Percentiles rank a stretch among this genome's conserved stretches.
These are phyloP conservation scores for Dryoscopus gambensis DNA, from an alignment of 2,113 vertebrate species.

Conservation along the genomic window DNA sequence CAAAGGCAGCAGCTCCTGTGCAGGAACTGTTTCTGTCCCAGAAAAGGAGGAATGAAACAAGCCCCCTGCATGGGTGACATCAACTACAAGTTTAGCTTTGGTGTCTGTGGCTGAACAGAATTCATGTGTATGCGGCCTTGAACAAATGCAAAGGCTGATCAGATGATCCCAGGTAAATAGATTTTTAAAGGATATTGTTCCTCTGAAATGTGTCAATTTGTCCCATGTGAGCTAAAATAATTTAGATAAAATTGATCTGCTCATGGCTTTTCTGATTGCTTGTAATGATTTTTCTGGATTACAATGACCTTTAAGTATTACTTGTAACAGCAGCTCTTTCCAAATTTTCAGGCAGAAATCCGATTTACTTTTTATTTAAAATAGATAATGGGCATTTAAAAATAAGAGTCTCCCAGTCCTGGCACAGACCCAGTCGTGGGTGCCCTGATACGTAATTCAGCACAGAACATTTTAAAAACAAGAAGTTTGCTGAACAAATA, in stretches of 20 bases:
- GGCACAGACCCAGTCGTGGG: neutral
- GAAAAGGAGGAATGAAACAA: neutral
- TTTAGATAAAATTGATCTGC: neutral
- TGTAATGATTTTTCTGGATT: neutral
- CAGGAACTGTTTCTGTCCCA: neutral
- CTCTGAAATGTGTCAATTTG: neutral
- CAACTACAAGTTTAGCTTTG: neutral
- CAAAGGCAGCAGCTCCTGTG: neutral
- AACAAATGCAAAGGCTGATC: neutral
- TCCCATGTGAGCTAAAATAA: neutral
- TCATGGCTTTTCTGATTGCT: neutral
- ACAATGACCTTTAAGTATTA: neutral
- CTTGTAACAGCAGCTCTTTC: neutral
- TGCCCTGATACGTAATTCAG: neutral
- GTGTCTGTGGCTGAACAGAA: neutral
- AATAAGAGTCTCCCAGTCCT: neutral
- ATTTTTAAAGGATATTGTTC: neutral
- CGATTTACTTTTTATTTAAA: neutral
- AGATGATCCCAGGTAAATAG: neutral
- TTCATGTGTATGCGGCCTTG: neutral
- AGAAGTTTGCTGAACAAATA: slow-evolving; percentile 50
- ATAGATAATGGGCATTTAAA: neutral
- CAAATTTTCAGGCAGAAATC: neutral
- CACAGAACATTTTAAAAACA: slow-evolving; percentile 32
- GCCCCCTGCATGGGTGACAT: neutral